phyloP scores from a whole-genome alignment of 2,797 vertebrate species.

The Otolemur crassicaudatus region DNA sequence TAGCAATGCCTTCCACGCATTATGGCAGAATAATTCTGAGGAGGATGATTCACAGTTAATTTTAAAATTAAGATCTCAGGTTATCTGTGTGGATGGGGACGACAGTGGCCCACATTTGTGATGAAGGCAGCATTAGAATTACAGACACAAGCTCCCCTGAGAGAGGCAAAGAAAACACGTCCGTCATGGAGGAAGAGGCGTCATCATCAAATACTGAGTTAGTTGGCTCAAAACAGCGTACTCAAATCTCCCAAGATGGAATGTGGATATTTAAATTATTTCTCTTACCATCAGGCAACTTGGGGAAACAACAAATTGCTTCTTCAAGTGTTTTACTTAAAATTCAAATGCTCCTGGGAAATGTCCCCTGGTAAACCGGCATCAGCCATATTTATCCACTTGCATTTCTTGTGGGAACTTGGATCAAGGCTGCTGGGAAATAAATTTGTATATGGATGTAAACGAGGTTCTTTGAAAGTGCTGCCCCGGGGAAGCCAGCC shows the following conservation, averaged over 20 bases:
- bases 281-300: neutral
- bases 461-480: neutral
- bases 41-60: neutral
- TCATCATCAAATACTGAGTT: neutral
- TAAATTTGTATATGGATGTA: neutral
- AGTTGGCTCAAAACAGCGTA: neutral
- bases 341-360: neutral
- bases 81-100: neutral
- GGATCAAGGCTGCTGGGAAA: neutral
- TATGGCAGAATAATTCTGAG: neutral
- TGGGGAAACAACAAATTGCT: neutral
- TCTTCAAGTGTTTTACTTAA: conserved; percentile 46
- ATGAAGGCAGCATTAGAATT: neutral
- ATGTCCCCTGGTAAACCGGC: neutral
- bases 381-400: neutral
- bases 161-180: neutral
- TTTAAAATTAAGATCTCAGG: conserved; percentile 14
- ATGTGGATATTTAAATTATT: neutral
- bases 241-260: neutral
- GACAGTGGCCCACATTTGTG: neutral
- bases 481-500: neutral
- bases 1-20: neutral
- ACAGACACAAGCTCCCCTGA: neutral
- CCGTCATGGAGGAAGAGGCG: neutral
- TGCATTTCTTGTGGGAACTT: neutral